Base-by-base conservation (phyloP, 2,797 vertebrate genomes). In the Clarias pachynema region DNA sequence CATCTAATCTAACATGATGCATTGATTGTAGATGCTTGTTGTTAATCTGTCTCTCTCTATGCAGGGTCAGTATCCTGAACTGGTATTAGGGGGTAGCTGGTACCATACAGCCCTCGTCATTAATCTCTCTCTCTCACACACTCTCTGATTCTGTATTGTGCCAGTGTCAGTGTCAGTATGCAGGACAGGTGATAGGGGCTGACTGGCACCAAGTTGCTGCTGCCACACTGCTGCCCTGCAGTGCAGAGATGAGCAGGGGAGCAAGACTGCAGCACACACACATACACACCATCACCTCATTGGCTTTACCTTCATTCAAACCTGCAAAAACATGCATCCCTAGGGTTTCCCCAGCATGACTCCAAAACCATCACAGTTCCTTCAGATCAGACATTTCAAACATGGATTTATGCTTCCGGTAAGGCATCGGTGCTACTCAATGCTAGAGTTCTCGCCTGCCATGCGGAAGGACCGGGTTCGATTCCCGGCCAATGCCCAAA, bases 391-490 rank as follows among this genome's bases (percentile, higher is more conserved):
- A 20, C 69, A 44, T 44, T 6, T 44, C 16, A 16, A 73, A 79
- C 31, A 79, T 6, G 3, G 34, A 40, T 44, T 18, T 44, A 26
- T n/a, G 22, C 6, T 26, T 37, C 34, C 18, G 20, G 1, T 3
- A 49, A 10, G 44, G 44, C 10, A 49, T 49, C 6, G 10, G 44
- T 49, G 44, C 10, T 49, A 49, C 44, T 49, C 44, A 49, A 2
- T 90, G 88, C 88, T 84, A 86, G 85, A 90, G 87, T 89, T 90
- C 88, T 90, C 77, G 85, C 89, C 87, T 89, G 87, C 85, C 87
- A 89, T 81, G 89, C 83, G 83, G 85, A 85, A 89, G 89, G 87
- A 86, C 87, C 82, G 84, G 89, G 89, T 89, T 89, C 77, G 83
- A 89, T 88, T 90, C 85, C 84, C 82, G 82, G 85, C 85, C 86